Conservation (phyloP, 2,797 vertebrate genomes). For the Nannoperca australis region DNA sequence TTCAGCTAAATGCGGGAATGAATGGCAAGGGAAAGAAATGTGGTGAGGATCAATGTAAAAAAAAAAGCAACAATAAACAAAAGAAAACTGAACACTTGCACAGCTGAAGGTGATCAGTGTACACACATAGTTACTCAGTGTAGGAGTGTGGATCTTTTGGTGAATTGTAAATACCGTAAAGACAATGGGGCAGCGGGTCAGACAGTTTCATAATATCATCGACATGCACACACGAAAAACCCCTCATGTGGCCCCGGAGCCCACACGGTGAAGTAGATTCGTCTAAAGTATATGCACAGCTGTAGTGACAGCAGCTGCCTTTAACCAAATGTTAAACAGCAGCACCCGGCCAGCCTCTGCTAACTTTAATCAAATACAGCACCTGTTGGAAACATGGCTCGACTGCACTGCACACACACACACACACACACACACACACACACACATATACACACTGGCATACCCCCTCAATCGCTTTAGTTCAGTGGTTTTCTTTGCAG, state of each 20-base stretch:
- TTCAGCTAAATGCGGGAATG: constrained; percentile 22
- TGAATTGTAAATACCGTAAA: constrained; percentile 12
- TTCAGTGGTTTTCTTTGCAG: constrained; percentile 46
- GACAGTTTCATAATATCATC: constrained; percentile 15
- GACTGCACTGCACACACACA: constrained; percentile 6
- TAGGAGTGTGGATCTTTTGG: constrained; percentile 1
- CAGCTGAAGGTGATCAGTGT: background rate
- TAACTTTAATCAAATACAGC: constrained; percentile 75
- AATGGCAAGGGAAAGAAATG: constrained; percentile 5
- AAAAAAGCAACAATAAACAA: background rate
- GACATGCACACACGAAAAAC: constrained; percentile 7
- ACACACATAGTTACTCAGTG: background rate
- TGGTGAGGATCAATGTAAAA: background rate
- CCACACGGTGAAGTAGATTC: constrained; percentile 48
- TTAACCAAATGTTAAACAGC: constrained; percentile 74
- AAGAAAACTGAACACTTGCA: background rate
- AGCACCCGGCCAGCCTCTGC: constrained; percentile 63
- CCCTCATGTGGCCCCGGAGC: constrained; percentile 44
- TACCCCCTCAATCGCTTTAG: constrained; percentile 15
- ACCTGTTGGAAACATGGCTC: constrained; percentile 77
- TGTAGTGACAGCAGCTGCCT: constrained; percentile 77
- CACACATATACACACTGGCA: constrained; percentile 4
- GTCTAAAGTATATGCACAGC: constrained; percentile 72
- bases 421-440: constrained; percentile 9
- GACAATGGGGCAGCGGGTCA: constrained; percentile 1